These are phyloP conservation scores for Mormyrus iriodes DNA, from an alignment of 2,113 vertebrate genomes.

Conservation along the genomic window DNA sequence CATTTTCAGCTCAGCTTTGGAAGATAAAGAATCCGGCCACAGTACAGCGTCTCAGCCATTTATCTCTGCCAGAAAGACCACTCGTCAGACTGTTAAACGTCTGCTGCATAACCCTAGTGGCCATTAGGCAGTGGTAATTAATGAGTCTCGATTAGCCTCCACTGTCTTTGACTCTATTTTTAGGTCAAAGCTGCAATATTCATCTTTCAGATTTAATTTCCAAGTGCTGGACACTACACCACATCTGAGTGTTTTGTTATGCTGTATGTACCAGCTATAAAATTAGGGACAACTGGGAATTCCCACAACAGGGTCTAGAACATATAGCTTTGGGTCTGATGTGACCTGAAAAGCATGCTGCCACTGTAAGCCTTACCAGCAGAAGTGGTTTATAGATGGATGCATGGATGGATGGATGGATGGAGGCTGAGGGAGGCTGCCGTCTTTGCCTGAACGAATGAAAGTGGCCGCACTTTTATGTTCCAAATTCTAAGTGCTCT, in stretches of 20 bases:
- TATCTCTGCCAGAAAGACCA: conserved; percentile 21
- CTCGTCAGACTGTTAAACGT: background rate
- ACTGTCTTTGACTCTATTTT: background rate
- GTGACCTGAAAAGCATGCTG: background rate
- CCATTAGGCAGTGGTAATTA: background rate
- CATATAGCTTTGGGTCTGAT: too few relatives aligned
- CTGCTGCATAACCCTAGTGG: background rate
- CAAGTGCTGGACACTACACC: background rate
- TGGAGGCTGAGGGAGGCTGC: too few relatives aligned
- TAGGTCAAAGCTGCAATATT: background rate
- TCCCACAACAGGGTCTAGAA: too few relatives aligned
- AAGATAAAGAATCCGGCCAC: conserved; percentile 30
- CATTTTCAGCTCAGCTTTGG: conserved; percentile 19
- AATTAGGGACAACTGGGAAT: background rate
- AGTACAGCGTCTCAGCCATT: conserved; percentile 21
- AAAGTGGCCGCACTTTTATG: too few relatives aligned
- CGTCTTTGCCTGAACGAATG: too few relatives aligned
- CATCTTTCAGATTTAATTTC: background rate
- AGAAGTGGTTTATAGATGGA: background rate
- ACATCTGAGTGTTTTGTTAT: background rate
- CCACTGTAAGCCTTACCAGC: background rate
- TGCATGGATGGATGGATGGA: background rate
- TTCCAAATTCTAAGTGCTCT: too few relatives aligned
- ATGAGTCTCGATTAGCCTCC: background rate
- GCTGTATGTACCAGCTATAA: background rate